Percentiles rank a stretch among this genome's conserved stretches.
phyloP scores from a whole-genome alignment of 2,113 vertebrate species.

The Corapipo altera region DNA sequence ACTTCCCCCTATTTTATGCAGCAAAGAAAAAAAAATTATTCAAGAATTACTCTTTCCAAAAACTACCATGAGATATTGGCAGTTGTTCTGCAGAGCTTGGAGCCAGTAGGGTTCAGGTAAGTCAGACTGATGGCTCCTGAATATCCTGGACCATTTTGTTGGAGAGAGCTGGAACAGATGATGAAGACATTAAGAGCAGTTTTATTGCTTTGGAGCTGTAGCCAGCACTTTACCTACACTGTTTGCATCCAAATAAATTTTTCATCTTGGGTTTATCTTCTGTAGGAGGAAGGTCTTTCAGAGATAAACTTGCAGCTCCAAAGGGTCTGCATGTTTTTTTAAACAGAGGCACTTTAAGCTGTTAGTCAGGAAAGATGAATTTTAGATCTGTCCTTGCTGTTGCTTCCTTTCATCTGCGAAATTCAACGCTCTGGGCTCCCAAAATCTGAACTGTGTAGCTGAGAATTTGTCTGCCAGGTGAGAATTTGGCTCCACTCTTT shows the following conservation, averaged over 20 bases:
- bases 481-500: background rate
- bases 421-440: background rate
- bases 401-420: background rate
- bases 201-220: conserved; percentile 27
- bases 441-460: background rate
- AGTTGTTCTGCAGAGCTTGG: background rate
- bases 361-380: background rate
- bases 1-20: background rate
- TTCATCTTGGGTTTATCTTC: background rate
- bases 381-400: background rate
- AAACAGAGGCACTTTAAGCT: background rate
- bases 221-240: background rate
- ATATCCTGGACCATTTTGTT: background rate
- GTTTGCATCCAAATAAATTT: conserved; percentile 15
- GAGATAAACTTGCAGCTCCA: background rate
- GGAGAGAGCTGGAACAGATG: background rate
- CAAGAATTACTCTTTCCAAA: conserved; percentile 20
- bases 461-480: background rate
- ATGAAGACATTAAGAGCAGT: background rate
- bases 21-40: background rate
- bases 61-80: background rate
- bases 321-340: background rate
- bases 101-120: background rate
- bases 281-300: background rate
- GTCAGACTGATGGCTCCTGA: background rate